Evolutionary conservation across 2,888 invertebrate species (phyloP).

Genomic region (Cerceris ruficornis): DNA sequence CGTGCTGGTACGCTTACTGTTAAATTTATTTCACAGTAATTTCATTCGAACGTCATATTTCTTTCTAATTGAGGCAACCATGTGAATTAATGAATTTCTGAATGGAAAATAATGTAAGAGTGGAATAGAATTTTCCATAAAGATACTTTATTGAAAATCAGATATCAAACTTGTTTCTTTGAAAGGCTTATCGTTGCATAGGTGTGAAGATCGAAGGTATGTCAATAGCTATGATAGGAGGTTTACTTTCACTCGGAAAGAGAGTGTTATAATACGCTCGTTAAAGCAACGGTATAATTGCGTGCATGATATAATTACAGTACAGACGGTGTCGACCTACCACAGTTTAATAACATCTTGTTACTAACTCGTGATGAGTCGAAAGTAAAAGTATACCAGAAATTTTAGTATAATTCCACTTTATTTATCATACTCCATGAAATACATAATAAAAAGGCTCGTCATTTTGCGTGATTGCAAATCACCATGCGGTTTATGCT

Average conservation of each 20-base stretch:
- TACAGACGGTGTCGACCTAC: slow-evolving; percentile 7
- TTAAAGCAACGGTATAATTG: slow-evolving; percentile 35
- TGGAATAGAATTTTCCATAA: neutral
- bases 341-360: slow-evolving; percentile 3
- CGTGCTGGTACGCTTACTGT: too few relatives aligned
- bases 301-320: slow-evolving; percentile 36
- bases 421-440: neutral
- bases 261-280: slow-evolving; percentile 44
- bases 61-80: too few relatives aligned
- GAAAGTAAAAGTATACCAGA: slow-evolving; percentile 42
- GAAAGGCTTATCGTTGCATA: too few relatives aligned
- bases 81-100: neutral
- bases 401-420: neutral
- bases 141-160: too few relatives aligned
- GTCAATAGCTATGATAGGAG: slow-evolving; percentile 11
- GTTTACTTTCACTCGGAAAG: slow-evolving; percentile 42
- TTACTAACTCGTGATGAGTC: slow-evolving; percentile 9
- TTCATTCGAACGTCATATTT: too few relatives aligned
- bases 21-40: too few relatives aligned
- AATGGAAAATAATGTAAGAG: neutral
- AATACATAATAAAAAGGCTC: neutral
- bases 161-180: too few relatives aligned
- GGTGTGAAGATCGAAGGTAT: neutral
- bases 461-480: too few relatives aligned
- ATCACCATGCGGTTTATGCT: too few relatives aligned